phyloP scores from a whole-genome alignment of 2,797 vertebrate genomes.

The Nannoperca australis region DNA sequence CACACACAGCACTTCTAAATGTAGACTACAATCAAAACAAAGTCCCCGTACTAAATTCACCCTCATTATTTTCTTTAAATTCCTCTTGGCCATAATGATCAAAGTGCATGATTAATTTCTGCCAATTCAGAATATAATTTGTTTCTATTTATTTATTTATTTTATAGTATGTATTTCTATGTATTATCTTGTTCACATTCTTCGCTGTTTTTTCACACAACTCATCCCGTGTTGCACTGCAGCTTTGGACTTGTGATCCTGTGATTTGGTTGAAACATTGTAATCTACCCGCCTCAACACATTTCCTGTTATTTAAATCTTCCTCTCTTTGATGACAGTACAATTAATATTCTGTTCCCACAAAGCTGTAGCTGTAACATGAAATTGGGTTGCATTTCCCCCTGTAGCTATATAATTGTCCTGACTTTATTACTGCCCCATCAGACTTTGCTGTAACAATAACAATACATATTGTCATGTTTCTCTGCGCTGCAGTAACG shows the following conservation, averaged over 20 bases:
- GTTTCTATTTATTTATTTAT: constrained; percentile 35
- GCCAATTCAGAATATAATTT: constrained; percentile 76
- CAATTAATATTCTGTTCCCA: constrained; percentile 35
- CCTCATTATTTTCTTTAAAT: constrained; percentile 73
- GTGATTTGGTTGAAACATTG: constrained; percentile 13
- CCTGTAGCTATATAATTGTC: constrained; percentile 58
- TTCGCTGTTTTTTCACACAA: constrained; percentile 4
- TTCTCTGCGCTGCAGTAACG: constrained; percentile 36
- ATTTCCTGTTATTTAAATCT: constrained; percentile 45
- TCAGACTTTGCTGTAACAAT: constrained; percentile 50
- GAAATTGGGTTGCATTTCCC: constrained; percentile 45
- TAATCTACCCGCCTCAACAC: constrained; percentile 16
- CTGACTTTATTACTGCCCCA: constrained; percentile 59
- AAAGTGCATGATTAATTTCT: constrained; percentile 85
- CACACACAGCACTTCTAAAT: constrained; percentile 83
- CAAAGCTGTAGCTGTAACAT: constrained; percentile 53
- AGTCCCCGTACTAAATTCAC: constrained; percentile 44
- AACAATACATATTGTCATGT: constrained; percentile 57
- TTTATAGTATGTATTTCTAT: constrained; percentile 22
- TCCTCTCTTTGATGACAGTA: constrained; percentile 39
- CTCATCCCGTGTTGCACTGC: background rate
- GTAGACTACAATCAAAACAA: constrained; percentile 77
- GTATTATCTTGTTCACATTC: constrained; percentile 7
- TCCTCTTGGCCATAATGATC: constrained; percentile 78
- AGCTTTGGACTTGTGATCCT: constrained; percentile 23